These are phyloP conservation scores for Lophura nycthemera DNA, from an alignment of 2,113 vertebrate genomes.

Conservation along the genomic window DNA sequence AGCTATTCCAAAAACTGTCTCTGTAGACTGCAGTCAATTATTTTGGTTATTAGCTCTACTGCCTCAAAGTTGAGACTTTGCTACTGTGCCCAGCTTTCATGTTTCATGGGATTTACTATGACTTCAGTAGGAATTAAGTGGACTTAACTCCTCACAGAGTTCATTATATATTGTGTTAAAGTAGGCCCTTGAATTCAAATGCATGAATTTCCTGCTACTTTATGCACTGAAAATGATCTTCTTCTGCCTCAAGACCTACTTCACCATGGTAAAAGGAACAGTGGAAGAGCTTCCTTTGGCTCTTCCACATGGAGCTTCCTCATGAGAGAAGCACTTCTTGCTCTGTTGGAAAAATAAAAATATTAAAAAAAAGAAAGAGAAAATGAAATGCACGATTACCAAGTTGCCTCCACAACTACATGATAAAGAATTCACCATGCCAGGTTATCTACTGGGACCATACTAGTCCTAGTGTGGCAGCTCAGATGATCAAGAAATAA, in stretches of 20 bases:
- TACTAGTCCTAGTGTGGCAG: not conserved
- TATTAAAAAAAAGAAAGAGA: not conserved
- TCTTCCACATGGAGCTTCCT: not conserved
- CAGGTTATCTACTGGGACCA: not conserved
- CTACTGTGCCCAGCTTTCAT: conserved; percentile 23
- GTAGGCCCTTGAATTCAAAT: not conserved
- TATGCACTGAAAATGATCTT: not conserved
- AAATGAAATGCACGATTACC: not conserved
- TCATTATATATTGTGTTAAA: not conserved
- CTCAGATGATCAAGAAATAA: not conserved
- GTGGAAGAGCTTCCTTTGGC: not conserved
- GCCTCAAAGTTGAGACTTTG: not conserved
- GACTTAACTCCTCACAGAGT: conserved; percentile 4
- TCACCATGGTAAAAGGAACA: not conserved
- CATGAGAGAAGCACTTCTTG: not conserved
- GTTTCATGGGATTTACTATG: conserved; percentile 13
- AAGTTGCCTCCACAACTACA: not conserved
- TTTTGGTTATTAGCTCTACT: conserved; percentile 12
- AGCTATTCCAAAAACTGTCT: conserved; percentile 27
- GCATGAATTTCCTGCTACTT: not conserved
- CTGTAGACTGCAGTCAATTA: conserved; percentile 38
- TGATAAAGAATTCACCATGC: rapidly evolving
- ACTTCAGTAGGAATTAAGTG: conserved; percentile 23
- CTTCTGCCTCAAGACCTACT: not conserved
- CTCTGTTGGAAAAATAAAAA: not conserved